phyloP scores from a whole-genome alignment of 2,797 vertebrate species.

The Thaleichthys pacificus region DNA sequence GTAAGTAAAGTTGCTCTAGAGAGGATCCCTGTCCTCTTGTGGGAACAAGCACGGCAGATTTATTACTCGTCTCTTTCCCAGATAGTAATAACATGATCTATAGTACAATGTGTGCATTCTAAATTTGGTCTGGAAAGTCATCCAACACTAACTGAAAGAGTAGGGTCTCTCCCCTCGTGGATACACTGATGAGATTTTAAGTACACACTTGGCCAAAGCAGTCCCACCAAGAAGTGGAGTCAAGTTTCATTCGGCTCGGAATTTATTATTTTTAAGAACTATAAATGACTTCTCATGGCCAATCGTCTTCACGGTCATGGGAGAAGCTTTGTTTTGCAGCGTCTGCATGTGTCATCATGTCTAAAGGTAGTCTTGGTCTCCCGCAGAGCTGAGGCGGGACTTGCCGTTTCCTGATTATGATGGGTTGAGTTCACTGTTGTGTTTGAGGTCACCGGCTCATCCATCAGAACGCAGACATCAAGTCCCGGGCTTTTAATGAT shows the following conservation, averaged over 20 bases:
- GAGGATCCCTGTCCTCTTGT: constrained; percentile 34
- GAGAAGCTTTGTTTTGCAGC: constrained; percentile 9
- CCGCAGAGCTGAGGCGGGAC: background rate
- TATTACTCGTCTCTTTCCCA: constrained; percentile 51
- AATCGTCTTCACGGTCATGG: constrained; percentile 25
- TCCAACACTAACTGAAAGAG: constrained; percentile 33
- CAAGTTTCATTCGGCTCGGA: constrained; percentile 37
- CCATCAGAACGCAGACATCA: constrained; percentile 17
- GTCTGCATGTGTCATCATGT: constrained; percentile 27
- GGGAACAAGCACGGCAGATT: constrained; percentile 48
- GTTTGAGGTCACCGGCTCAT: constrained; percentile 25
- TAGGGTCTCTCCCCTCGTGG: constrained; percentile 26
- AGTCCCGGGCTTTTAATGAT: constrained; percentile 25
- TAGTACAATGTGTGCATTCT: constrained; percentile 54
- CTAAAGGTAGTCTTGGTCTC: constrained; percentile 7
- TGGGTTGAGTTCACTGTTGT: background rate
- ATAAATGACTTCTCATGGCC: constrained; percentile 15
- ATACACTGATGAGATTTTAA: constrained; percentile 55
- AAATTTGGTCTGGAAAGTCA: constrained; percentile 52
- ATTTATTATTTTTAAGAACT: constrained; percentile 42
- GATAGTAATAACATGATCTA: constrained; percentile 48
- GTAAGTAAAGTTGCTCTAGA: background rate
- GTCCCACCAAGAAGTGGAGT: constrained; percentile 43
- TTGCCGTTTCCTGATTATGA: background rate
- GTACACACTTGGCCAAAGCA: constrained; percentile 38